Evolutionary conservation across 2,888 invertebrate genomes (phyloP), one percentile per base, ranked within the genome.

Genomic region (Gnatocerus cornutus): DNA sequence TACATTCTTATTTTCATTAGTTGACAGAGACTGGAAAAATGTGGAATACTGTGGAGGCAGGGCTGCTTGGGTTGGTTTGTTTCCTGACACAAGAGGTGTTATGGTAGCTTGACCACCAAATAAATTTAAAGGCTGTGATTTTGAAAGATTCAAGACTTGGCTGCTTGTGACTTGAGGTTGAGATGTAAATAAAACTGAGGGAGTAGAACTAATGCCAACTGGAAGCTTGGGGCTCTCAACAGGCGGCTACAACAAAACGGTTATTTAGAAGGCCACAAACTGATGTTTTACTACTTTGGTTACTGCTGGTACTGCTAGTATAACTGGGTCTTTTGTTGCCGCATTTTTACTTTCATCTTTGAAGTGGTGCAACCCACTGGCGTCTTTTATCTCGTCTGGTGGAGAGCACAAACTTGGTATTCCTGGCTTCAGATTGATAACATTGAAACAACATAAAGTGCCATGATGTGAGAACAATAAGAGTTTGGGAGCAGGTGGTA

Each of bases 381-480:
- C 46, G 66, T 81, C 80, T 8, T 29, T 45, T 5, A 82, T 53
- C 21, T 68, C 48, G 70, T 80, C 80, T 33, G 80, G 76, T 6
- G 92, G 89, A 0, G 87, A 84, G 79, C 93, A 94, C 14, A 94
- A 80, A 58, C 86, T 85, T 0, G 88, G 84, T 0, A 87, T 87
- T 39, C 88, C 88, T 0, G 89, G 86, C 55, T 88, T 87, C 50
- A 92, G 81, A 84, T 95, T 93, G 3, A 94, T 87, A 53, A 95
- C 88, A 80, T 93, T 90, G 84, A 93, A 97, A 5, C 92, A 87
- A 0, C 92, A 90, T 16, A 97, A 87, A 9, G 92, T 85, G 0
- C 96, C 96, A 43, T 91, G 90, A 65, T 94, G 91, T 0, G 93
- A 92, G 7, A 97, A 84, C 6, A 96, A 87, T 63, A 93, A 89